phyloP scores from a whole-genome alignment of 2,113 vertebrate species.

The Ovibos moschatus region DNA sequence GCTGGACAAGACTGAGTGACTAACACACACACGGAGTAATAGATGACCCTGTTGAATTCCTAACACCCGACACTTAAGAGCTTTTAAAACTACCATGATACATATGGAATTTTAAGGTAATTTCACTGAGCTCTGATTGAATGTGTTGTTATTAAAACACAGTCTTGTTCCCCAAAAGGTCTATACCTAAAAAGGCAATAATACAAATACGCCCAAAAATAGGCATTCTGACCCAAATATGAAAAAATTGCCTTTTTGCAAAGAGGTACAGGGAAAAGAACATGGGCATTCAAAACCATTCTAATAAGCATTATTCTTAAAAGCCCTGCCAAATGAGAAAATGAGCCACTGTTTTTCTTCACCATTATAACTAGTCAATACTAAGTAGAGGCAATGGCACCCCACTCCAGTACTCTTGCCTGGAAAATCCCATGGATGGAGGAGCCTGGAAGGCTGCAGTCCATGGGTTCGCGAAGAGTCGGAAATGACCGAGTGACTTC shows the following conservation, averaged over 20 bases:
- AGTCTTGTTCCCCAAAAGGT: neutral
- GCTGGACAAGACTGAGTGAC: too few species aligned
- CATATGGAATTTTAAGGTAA: neutral
- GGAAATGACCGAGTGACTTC: too few species aligned
- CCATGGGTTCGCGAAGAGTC: too few species aligned
- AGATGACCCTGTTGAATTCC: neutral
- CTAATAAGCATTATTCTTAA: neutral
- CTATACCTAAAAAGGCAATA: neutral
- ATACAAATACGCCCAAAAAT: neutral
- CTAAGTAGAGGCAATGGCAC: neutral
- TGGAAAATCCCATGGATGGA: too few species aligned
- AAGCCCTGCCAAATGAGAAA: neutral
- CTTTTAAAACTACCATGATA: neutral
- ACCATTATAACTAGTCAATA: neutral
- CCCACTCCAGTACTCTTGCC: too few species aligned
- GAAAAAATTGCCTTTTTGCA: neutral
- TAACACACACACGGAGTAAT: neutral
- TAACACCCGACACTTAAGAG: neutral
- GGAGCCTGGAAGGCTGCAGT: too few species aligned
- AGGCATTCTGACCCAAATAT: neutral
- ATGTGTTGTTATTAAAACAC: neutral
- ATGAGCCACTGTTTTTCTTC: neutral
- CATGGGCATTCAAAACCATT: neutral
- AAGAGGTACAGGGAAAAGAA: neutral
- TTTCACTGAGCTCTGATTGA: neutral